Evolutionary conservation across 2,113 vertebrate species (phyloP), one percentile per base, ranked within the genome.

Genomic region (Centropristis striata): DNA sequence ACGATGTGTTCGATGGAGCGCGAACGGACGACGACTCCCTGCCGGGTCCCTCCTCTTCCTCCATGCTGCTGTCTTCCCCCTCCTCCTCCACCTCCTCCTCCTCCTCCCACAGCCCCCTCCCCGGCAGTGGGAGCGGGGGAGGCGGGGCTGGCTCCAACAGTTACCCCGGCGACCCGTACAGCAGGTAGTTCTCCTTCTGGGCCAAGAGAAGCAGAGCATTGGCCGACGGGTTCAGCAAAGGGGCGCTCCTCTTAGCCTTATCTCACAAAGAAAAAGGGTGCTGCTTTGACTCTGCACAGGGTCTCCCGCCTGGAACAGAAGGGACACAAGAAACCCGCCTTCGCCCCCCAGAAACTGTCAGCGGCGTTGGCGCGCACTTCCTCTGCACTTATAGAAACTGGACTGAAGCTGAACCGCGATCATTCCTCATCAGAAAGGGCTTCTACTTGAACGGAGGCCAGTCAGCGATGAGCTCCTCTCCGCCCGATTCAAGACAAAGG

Each of bases 81-180:
- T 75, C 85, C 0, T 81, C 87, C 1, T 82, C 82, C 6, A 71
- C 89, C 25, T 77, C 90, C 6, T 87, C 91, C 55, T 86, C 89
- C 16, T 87, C 89, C 15, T 85, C 90, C 59, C 89, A 83, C 28
- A 81, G 88, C 68, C 83, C 89, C n/a, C 81, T 88, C 39, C 76
- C 88, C 9, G 60, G 59, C 1, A 28, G 54, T 1, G 50, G 71
- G 51, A 32, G 6, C 32, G 78, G 72, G 36, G 65, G 72, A 4
- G 63, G 72, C 11, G 74, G 57, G 15, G 64, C 71, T 0, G 51
- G 61, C 21, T 67, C 83, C 39, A 75, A 69, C 61, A 59, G 84
- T 88, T 94, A 93, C 79, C 76, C 77, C 0, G 92, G 88, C 2
- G 91, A 94, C 86, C 94, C 92, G 1, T 95, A 95, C 69, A 93